Evolutionary conservation across 2,888 invertebrate species (phyloP), one percentile per base, ranked within the genome.

Genomic region (Pemphredon lugubris): DNA sequence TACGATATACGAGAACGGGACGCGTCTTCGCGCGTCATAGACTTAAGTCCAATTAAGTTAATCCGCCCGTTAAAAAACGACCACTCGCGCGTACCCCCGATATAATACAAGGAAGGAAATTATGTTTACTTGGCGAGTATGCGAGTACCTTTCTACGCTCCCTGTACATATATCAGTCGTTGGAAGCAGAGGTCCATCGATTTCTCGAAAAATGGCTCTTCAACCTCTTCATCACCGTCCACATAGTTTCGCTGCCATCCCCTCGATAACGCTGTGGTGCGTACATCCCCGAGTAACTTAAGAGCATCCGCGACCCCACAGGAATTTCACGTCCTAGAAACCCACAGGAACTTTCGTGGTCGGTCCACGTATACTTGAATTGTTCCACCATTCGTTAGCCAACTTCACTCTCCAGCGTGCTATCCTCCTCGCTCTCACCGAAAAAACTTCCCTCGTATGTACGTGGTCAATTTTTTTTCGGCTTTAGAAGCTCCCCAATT

Each of bases 281-380:
- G 70, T 65, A 23, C 44, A 47, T 16, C 60, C 42, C 37, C 32
- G 18, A 21, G 21, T n/a, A 76, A 76, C 32, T 73, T 54, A 32
- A 14, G 47, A 42, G 50, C 39, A 18, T 21, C 20, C 37, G 40
- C 57, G 34, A 51, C 55, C 68, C 64, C 64, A 21, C 40, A 60
- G 76, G 63, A 76, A 76, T 68, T 73, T 63, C 66, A 39, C 61
- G 40, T 68, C 39, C 42, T 55, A 23, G 34, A 32, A 68, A 37
- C 40, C 68, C 59, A 68, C 68, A 39, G 61, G 39, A 78, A 78
- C 66, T 75, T 78, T 79, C 66, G 61, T 53, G 73, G 73, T 70
- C 57, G 65, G 42, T 48, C 51, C 76, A 65, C 67, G 70, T 75
- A 69, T 73, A 57, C 70, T 61, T 45, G 65, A 48, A 75, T 73